Conservation (phyloP, 2,797 vertebrate species). For the Cryptoblepharus egeriae region DNA sequence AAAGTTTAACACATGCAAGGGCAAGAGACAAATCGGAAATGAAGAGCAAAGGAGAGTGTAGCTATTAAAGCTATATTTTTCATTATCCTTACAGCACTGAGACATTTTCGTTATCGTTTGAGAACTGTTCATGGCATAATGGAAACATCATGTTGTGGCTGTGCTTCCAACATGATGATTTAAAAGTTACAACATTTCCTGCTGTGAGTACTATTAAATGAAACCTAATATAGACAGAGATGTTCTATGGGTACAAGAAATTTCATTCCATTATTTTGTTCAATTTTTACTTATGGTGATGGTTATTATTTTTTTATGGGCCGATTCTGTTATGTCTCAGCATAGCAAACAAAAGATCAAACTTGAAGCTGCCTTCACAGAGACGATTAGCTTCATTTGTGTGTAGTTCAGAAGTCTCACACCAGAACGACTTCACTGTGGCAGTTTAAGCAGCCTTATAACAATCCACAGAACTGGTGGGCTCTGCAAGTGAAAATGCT, state of each 20-base stretch:
- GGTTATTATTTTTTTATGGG: constrained; percentile 38
- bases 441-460: neutral
- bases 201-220: constrained; percentile 15
- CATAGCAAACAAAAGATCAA: constrained; percentile 23
- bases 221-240: constrained; percentile 41
- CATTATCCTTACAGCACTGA: constrained; percentile 36
- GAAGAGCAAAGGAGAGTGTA: neutral
- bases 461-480: too few species aligned
- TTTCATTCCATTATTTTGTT: constrained; percentile 41
- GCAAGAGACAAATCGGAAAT: constrained; percentile 34
- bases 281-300: constrained; percentile 33
- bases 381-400: constrained; percentile 36
- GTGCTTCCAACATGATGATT: constrained; percentile 42
- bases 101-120: constrained; percentile 36
- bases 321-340: constrained; percentile 24
- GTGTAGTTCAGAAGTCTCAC: constrained; percentile 34
- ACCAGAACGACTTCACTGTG: neutral
- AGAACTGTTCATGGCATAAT: constrained; percentile 37
- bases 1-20: constrained; percentile 45
- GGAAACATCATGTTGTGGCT: constrained; percentile 48
- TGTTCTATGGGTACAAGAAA: constrained; percentile 32
- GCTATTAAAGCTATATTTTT: constrained; percentile 48
- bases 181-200: constrained; percentile 36
- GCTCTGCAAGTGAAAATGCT: too few species aligned
- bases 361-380: constrained; percentile 29